These are phyloP conservation scores for Heteractis magnifica DNA, from an alignment of 92 coral and sea anemone species.

Conservation along the genomic window DNA sequence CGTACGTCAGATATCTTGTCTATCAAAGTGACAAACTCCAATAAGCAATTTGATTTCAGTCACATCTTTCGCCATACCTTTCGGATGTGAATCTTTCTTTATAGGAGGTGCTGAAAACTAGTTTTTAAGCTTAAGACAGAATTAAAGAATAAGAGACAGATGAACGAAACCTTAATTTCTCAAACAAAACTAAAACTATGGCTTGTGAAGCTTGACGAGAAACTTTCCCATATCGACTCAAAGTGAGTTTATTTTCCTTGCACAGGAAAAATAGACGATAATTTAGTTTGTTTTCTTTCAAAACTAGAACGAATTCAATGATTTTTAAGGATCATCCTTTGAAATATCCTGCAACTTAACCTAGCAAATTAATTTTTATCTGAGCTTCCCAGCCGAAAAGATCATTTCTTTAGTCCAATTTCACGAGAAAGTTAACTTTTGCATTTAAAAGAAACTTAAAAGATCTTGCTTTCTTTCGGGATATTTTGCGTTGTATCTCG, in stretches of 20 bases:
- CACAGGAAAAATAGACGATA: background rate
- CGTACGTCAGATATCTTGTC: background rate
- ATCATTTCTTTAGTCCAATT: too few relatives aligned
- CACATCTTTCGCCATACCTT: background rate
- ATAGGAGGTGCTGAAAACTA: background rate
- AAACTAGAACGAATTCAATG: background rate
- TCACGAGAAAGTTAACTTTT: too few relatives aligned
- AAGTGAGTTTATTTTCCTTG: background rate
- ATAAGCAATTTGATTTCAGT: background rate
- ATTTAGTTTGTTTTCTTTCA: background rate
- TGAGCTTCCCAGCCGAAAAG: too few relatives aligned
- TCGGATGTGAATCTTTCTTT: background rate
- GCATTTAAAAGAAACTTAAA: too few relatives aligned
- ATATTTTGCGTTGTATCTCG: background rate
- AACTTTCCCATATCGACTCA: background rate
- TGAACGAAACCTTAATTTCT: too few relatives aligned
- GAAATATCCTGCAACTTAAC: too few relatives aligned
- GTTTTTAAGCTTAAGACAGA: background rate
- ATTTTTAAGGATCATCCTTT: background rate
- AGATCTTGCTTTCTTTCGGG: too few relatives aligned
- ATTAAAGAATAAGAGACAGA: background rate
- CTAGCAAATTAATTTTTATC: background rate
- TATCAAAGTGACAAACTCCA: background rate
- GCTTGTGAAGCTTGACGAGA: background rate
- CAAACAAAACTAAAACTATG: background rate